Evolutionary conservation across 2,888 invertebrate genomes (phyloP).

Genomic region (Drosophila aldrichi): DNA sequence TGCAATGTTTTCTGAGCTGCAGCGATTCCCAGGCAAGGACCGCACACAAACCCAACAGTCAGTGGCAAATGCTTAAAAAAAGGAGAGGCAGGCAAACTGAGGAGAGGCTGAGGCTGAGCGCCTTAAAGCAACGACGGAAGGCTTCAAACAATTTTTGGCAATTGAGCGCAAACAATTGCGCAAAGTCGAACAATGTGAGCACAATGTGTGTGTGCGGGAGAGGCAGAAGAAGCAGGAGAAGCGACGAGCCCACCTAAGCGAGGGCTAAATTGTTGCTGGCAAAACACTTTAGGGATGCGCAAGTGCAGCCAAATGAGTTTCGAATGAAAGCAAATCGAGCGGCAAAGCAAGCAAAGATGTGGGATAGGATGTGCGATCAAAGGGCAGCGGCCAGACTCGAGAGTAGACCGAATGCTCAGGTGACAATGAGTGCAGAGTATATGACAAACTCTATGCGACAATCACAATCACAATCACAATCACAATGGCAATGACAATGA

Average conservation of each 20-base stretch:
- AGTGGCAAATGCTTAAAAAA: constrained; percentile 15
- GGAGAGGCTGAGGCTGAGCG: background rate
- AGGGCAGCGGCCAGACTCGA: constrained; percentile 37
- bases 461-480: constrained; percentile 4
- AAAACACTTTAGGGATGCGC: constrained; percentile 73
- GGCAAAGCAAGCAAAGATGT: constrained; percentile 43
- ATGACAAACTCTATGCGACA: background rate
- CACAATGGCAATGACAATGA: constrained; percentile 13
- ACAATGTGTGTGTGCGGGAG: constrained; percentile 3
- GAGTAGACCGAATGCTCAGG: constrained; percentile 47
- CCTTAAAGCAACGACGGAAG: constrained; percentile 33
- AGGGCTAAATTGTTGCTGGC: constrained; percentile 53
- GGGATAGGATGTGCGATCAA: constrained; percentile 39
- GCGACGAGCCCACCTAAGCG: constrained; percentile 34
- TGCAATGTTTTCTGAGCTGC: constrained; percentile 64
- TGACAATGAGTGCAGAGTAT: constrained; percentile 52
- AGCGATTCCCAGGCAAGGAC: constrained; percentile 61
- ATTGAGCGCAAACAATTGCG: constrained; percentile 71
- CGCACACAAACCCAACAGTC: constrained; percentile 42
- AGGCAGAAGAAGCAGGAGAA: background rate
- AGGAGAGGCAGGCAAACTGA: background rate
- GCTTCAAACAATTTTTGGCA: constrained; percentile 65
- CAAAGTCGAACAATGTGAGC: constrained; percentile 30
- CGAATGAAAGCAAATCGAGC: constrained; percentile 77
- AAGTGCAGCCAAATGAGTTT: constrained; percentile 78